Evolutionary conservation across 2,113 vertebrate genomes (phyloP).

Genomic region (Heterotilapia buettikoferi): DNA sequence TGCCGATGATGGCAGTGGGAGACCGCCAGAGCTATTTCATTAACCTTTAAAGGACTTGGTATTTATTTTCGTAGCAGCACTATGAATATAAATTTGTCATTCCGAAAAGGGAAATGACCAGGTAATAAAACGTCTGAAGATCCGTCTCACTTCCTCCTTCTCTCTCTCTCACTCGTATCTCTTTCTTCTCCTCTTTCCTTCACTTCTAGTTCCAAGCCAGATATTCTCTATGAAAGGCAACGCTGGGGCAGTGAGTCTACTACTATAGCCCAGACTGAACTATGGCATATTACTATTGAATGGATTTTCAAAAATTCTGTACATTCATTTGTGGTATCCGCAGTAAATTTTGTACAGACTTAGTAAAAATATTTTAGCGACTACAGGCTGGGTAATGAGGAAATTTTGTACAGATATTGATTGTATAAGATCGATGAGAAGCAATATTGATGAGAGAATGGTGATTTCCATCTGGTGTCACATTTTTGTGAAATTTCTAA

Average conservation of each 20-base stretch:
- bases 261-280: not conserved
- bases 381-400: not conserved
- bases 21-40: slow-evolving; percentile 57
- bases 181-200: not conserved
- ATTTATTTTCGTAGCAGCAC: slow-evolving; percentile 61
- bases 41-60: slow-evolving; percentile 70
- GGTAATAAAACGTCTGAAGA: slow-evolving; percentile 38
- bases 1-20: slow-evolving; percentile 4
- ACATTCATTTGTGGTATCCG: not conserved
- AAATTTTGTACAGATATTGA: accelerated
- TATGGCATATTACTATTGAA: not conserved
- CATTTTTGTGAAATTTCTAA: not conserved
- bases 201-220: not conserved
- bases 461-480: not conserved
- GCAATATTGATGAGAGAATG: not conserved
- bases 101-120: slow-evolving; percentile 47
- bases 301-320: not conserved
- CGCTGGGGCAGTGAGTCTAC: not conserved
- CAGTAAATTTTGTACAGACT: not conserved
- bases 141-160: not conserved
- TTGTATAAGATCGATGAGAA: not conserved
- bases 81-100: slow-evolving; percentile 63
- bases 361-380: not conserved
- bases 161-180: not conserved
- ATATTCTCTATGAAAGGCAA: not conserved